Conservation (phyloP, 2,113 vertebrate genomes). For the Cyprinus carpio region DNA sequence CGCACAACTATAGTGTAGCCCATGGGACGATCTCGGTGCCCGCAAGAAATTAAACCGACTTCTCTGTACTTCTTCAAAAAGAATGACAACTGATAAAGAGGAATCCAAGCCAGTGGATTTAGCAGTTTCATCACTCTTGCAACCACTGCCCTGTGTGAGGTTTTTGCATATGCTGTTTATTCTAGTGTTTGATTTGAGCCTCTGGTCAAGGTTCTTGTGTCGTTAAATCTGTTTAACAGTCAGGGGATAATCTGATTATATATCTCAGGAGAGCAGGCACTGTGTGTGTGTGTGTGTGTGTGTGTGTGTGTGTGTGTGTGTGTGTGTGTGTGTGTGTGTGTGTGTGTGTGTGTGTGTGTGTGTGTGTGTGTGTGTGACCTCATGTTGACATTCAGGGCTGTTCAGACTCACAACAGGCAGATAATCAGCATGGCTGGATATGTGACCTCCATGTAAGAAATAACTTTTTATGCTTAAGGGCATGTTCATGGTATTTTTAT, state of each 20-base stretch:
- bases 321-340: constrained; percentile 4
- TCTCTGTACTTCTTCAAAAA: background rate
- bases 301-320: constrained; percentile 5
- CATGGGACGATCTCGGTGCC: background rate
- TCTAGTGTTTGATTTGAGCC: constrained; percentile 36
- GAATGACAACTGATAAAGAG: background rate
- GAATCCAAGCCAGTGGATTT: background rate
- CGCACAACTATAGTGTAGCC: background rate
- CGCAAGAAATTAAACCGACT: background rate
- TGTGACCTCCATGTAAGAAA: constrained; percentile 23
- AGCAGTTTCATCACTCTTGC: no score
- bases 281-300: background rate
- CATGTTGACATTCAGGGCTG: constrained; percentile 15
- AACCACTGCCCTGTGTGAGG: background rate
- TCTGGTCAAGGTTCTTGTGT: constrained; percentile 36
- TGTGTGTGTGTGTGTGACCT: constrained; percentile 20
- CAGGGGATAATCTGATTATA: constrained; percentile 38
- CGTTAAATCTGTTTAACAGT: constrained; percentile 43
- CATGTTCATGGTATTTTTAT: background rate
- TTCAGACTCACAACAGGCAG: constrained; percentile 10
- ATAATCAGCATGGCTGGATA: constrained; percentile 13
- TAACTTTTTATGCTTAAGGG: constrained; percentile 16
- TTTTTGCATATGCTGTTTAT: constrained; percentile 34
- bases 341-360: background rate
- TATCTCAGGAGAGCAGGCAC: constrained; percentile 34